phyloP scores from a whole-genome alignment of 2,888 invertebrate species.

The Seira ritae region DNA sequence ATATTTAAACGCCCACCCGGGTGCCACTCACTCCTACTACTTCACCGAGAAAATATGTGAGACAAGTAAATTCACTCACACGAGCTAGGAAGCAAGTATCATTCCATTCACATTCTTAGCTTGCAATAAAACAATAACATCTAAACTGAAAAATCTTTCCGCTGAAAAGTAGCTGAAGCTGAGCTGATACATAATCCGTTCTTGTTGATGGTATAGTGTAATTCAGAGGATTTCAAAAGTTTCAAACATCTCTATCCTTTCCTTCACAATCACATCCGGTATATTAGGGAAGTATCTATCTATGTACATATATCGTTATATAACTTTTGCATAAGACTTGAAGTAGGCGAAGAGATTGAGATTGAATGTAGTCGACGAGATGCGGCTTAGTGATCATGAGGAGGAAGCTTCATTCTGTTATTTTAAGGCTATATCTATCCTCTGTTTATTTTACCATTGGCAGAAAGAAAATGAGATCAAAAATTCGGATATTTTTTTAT shows the following conservation, averaged over 20 bases:
- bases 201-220: not conserved
- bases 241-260: not conserved
- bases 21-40: slow-evolving; percentile 45
- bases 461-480: not conserved
- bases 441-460: too few relatives aligned
- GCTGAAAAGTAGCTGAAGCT: not conserved
- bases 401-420: too few relatives aligned
- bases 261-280: not conserved
- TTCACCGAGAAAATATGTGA: not conserved
- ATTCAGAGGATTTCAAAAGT: not conserved
- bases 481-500: slow-evolving; percentile 6
- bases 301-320: too few relatives aligned
- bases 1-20: slow-evolving; percentile 62
- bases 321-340: too few relatives aligned
- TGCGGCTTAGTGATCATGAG: too few relatives aligned
- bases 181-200: too few relatives aligned
- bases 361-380: too few relatives aligned
- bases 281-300: too few relatives aligned
- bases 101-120: slow-evolving; percentile 30
- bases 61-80: not conserved
- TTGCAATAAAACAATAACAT: slow-evolving; percentile 36
- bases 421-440: too few relatives aligned
- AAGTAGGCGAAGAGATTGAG: too few relatives aligned
- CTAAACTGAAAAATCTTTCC: not conserved
- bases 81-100: slow-evolving; percentile 4